Evolutionary conservation across 2,113 vertebrate genomes (phyloP), one percentile per base, ranked within the genome.

Genomic region (Typhlomys cinereus): DNA sequence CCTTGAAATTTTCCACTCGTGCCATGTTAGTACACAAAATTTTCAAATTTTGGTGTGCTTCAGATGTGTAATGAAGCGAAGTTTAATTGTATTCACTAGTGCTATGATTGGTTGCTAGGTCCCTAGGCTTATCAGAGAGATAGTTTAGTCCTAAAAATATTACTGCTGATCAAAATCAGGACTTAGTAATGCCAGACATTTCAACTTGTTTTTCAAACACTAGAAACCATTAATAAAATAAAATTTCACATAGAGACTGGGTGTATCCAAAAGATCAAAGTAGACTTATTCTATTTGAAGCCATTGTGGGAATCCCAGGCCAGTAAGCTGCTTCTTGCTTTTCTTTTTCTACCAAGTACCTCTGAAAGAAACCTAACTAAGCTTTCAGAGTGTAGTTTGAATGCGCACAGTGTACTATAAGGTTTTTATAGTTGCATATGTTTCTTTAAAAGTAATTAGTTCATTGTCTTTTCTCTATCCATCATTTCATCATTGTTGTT

Each of bases 391-490:
- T 46, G 44, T 64, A 91, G 85, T 78, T 82, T 88, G 76, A 66
- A 64, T 78, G 39, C n/a, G 34, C 70, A 88, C 59, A 54, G 14
- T 64, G 20, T 71, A 62, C 54, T 54, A 20, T 27, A 73, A 83
- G 78, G 34, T 67, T 89, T 92, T 64, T 36, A 57, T 83, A 52
- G 39, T 75, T 69, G 23, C n/a, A 12, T 73, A 0, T 81, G 41
- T 62, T 95, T n/a, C 89, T 88, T 46, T 78, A 8, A 44, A 64
- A 34, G 82, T 66, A 76, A 8, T 85, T 64, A 44, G 36, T 18
- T 81, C 64, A 46, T 62, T 93, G 44, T 78, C 52, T 86, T 96
- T 84, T n/a, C 48, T 31, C 92, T 90, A 69, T 71, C 69, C 84
- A n/a, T 78, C 79, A 41, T 75, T 89, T n/a, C n/a, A n/a, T n/a